These are phyloP conservation scores for Clarias macrocephalus DNA, from an alignment of 2,113 vertebrate species.

Conservation along the genomic window DNA sequence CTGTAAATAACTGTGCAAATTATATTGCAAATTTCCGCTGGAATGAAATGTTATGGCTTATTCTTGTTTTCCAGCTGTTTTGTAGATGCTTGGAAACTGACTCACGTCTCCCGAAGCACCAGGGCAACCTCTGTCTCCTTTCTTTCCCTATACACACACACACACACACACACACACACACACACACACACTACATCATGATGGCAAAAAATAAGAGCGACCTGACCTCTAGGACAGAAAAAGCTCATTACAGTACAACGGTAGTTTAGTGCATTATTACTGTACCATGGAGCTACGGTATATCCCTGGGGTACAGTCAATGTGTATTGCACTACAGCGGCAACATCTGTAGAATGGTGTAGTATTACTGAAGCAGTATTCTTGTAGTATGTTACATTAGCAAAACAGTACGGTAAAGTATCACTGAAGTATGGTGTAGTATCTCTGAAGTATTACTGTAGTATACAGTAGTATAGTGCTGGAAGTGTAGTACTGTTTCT, in stretches of 20 bases:
- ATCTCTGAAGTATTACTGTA: too few relatives aligned
- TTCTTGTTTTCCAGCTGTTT: background rate
- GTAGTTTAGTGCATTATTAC: background rate
- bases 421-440: background rate
- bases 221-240: background rate
- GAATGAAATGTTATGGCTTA: background rate
- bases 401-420: background rate
- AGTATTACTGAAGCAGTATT: background rate
- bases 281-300: too few relatives aligned
- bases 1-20: background rate
- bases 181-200: background rate
- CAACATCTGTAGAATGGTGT: background rate
- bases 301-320: background rate
- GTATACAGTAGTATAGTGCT: too few relatives aligned
- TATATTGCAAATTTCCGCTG: background rate
- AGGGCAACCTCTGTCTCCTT: constrained; percentile 60
- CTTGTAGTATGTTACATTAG: background rate
- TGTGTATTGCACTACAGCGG: background rate
- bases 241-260: background rate
- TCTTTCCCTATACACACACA: constrained; percentile 64
- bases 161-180: constrained; percentile 7
- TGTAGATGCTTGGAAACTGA: background rate
- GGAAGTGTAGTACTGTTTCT: too few relatives aligned
- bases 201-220: background rate
- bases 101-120: constrained; percentile 71